Evolutionary conservation across 1,140 invertebrate genomes (phyloP).

Genomic region (Chrysoperla carnea): DNA sequence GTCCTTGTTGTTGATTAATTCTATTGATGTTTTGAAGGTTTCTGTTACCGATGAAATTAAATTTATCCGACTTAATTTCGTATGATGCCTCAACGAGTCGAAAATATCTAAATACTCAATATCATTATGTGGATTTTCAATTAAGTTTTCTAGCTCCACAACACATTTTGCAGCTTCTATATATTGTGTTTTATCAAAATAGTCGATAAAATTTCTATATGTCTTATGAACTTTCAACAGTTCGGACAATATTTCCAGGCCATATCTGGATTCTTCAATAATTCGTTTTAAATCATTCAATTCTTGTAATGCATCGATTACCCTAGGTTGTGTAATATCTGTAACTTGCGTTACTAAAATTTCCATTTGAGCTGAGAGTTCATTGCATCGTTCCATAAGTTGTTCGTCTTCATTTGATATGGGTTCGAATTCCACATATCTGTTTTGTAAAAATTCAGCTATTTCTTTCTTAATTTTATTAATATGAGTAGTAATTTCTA

Average conservation of each 20-base stretch:
- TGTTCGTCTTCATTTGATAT: conserved; percentile 28
- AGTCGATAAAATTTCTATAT: neutral
- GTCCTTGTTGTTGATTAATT: no score
- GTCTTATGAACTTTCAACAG: neutral
- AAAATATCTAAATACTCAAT: neutral
- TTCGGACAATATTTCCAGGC: neutral
- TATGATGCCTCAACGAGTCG: conserved; percentile 10
- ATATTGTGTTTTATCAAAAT: neutral
- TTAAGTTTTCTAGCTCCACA: neutral
- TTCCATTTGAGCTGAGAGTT: conserved; percentile 27
- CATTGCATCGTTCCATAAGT: conserved; percentile 26
- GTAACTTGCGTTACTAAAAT: conserved; percentile 30
- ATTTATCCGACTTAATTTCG: no score
- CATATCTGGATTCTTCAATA: neutral
- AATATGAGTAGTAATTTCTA: conserved; percentile 31
- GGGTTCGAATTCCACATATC: conserved; percentile 30
- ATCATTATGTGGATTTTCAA: neutral
- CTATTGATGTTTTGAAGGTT: no score
- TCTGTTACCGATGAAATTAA: no score
- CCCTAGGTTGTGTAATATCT: conserved; percentile 33
- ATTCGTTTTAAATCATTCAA: neutral
- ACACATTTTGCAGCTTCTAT: neutral
- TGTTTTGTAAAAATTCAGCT: conserved; percentile 29
- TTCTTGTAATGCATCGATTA: conserved; percentile 22
- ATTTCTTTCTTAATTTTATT: conserved; percentile 32